phyloP scores from a whole-genome alignment of 2,888 invertebrate genomes.

The Acronicta aceris region DNA sequence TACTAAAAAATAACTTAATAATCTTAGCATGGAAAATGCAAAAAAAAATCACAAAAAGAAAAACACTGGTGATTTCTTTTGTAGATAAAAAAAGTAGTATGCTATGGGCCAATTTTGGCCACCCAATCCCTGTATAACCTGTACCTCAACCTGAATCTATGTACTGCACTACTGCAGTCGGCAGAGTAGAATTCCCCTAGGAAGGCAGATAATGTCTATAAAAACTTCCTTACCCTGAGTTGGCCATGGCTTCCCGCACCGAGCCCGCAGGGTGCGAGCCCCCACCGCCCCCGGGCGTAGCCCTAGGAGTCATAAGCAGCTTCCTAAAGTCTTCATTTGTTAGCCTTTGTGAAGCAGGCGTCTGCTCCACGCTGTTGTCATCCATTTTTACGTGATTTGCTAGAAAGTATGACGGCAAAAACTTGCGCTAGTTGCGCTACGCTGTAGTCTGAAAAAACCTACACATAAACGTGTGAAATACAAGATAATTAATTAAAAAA shows the following conservation, averaged over 20 bases:
- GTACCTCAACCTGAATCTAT: neutral
- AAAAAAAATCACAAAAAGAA: too few relatives aligned
- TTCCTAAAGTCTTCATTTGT: conserved; percentile 99
- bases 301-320: conserved; percentile 97
- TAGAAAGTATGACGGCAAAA: conserved; percentile 1
- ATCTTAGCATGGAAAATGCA: too few relatives aligned
- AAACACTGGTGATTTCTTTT: too few relatives aligned
- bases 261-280: conserved; percentile 89
- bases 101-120: too few relatives aligned
- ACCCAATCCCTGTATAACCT: neutral
- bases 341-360: conserved; percentile 93
- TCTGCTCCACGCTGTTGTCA: conserved; percentile 87
- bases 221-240: conserved; percentile 84
- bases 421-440: neutral
- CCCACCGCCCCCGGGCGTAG: conserved; percentile 88
- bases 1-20: too few relatives aligned
- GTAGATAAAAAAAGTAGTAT: too few relatives aligned
- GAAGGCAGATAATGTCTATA: neutral
- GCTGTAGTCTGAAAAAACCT: neutral
- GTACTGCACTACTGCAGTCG: neutral
- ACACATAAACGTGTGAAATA: neutral
- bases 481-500: conserved; percentile 3
- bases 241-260: conserved; percentile 92
- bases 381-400: conserved; percentile 81
- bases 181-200: neutral